phyloP scores from a whole-genome alignment of 2,888 invertebrate genomes.

The Leucophenga montana region DNA sequence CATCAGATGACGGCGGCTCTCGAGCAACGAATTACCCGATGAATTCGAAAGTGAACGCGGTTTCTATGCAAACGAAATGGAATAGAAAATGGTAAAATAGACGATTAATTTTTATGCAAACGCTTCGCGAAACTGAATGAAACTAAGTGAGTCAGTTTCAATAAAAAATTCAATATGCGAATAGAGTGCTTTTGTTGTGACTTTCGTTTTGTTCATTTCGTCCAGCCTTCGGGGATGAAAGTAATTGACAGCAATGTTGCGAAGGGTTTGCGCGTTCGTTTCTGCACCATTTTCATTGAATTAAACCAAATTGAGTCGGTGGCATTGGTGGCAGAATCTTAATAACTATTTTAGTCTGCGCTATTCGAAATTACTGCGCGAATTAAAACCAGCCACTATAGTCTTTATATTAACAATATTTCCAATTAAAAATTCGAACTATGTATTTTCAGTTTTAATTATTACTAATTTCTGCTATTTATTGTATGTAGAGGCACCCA shows the following conservation, averaged over 20 bases:
- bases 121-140: background rate
- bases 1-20: conserved; percentile 69
- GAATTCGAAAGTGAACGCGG: conserved; percentile 60
- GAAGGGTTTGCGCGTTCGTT: conserved; percentile 37
- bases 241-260: background rate
- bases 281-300: conserved; percentile 46
- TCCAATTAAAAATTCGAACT: background rate
- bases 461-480: background rate
- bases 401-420: background rate
- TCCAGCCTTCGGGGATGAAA: background rate
- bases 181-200: background rate
- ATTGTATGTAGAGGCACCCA: background rate
- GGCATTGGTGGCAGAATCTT: background rate
- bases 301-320: background rate
- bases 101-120: background rate
- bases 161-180: conserved; percentile 14
- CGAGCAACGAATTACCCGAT: conserved; percentile 61
- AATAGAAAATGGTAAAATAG: background rate
- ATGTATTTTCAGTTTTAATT: no score
- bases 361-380: background rate
- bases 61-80: conserved; percentile 44
- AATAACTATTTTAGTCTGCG: background rate
- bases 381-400: conserved; percentile 19
- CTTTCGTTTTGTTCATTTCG: no score
- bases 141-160: background rate